Conservation (phyloP, 2,113 vertebrate genomes). For the Ailuropoda melanoleuca region DNA sequence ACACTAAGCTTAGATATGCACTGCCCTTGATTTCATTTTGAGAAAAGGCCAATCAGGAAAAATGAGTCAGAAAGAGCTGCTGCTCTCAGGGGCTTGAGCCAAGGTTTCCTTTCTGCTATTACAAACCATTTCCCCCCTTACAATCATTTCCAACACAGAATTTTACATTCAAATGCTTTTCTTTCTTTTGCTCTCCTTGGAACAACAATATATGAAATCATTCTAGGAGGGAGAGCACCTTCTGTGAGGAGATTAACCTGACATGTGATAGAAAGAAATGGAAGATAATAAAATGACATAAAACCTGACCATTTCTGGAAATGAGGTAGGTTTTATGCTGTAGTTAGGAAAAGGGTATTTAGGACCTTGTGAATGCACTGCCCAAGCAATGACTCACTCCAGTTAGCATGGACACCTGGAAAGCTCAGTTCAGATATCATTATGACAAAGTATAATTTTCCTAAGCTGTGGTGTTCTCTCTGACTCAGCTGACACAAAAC, state of each 20-base stretch:
- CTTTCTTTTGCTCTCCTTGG: background rate
- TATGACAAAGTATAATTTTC: constrained; percentile 53
- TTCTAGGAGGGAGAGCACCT: constrained; percentile 36
- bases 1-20: background rate
- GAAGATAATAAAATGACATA: constrained; percentile 64
- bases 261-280: constrained; percentile 68
- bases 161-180: constrained; percentile 48
- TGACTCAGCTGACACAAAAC: constrained; percentile 55
- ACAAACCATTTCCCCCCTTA: background rate
- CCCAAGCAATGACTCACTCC: background rate
- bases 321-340: constrained; percentile 73
- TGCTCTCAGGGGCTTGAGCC: background rate
- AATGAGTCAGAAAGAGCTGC: constrained; percentile 13
- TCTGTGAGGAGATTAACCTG: constrained; percentile 67
- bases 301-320: constrained; percentile 66
- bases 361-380: background rate
- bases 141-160: constrained; percentile 23
- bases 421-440: constrained; percentile 37
- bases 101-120: constrained; percentile 18
- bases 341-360: background rate
- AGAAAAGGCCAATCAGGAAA: background rate
- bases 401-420: background rate
- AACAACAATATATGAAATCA: constrained; percentile 64
- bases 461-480: background rate
- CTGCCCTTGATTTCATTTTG: background rate